Percentiles rank a stretch among this genome's conserved stretches.
Conservation (phyloP, 2,113 vertebrate genomes). For the Chaetodon trifascialis region DNA sequence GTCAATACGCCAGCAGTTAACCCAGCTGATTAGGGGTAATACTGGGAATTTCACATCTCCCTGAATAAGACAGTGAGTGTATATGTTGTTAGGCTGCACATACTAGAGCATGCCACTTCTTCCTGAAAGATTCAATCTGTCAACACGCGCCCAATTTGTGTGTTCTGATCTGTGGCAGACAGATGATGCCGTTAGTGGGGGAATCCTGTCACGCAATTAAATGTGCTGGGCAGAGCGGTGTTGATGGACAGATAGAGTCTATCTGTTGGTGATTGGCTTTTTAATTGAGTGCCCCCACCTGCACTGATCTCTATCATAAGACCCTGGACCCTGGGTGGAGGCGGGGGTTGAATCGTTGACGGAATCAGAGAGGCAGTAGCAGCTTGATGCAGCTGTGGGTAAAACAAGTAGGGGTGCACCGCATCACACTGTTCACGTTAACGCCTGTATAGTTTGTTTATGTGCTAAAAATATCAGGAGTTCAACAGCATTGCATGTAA, state of each 20-base stretch:
- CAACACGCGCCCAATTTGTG: constrained; percentile 64
- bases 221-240: constrained; percentile 55
- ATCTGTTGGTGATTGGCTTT: constrained; percentile 78
- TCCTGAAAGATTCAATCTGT: constrained; percentile 71
- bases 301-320: constrained; percentile 76
- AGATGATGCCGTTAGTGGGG: constrained; percentile 61
- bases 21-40: constrained; percentile 73
- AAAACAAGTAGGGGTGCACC: background rate
- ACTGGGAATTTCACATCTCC: constrained; percentile 47
- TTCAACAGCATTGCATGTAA: too few relatives aligned
- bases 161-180: constrained; percentile 56
- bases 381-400: constrained; percentile 6
- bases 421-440: background rate
- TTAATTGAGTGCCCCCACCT: constrained; percentile 83
- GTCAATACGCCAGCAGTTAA: constrained; percentile 77
- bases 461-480: background rate
- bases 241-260: constrained; percentile 80
- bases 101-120: background rate
- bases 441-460: background rate
- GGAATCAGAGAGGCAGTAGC: constrained; percentile 19
- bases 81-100: constrained; percentile 20
- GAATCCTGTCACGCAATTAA: constrained; percentile 74
- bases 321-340: constrained; percentile 48
- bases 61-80: constrained; percentile 28
- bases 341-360: constrained; percentile 36